These are phyloP conservation scores for Hozukius guyotensis DNA, from an alignment of 2,797 vertebrate species.

Conservation along the genomic window DNA sequence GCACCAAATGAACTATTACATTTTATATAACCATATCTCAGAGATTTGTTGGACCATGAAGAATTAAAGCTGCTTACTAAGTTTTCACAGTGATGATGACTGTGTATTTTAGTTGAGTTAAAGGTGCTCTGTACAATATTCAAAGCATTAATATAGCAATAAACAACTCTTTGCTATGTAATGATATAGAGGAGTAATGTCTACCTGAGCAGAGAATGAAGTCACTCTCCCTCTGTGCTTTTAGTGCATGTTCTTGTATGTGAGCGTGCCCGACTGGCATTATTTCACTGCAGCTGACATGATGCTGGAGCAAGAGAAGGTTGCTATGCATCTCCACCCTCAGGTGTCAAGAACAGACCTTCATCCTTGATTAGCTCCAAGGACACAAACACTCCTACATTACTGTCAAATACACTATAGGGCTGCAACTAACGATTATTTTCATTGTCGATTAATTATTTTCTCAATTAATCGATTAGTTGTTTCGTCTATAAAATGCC, in stretches of 20 bases:
- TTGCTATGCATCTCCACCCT: background rate
- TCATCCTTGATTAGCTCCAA: background rate
- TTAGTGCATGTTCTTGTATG: too few species aligned
- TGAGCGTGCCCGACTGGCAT: too few species aligned
- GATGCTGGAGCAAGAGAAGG: background rate
- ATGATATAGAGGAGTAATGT: too few species aligned
- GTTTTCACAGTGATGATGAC: background rate
- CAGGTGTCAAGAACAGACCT: conserved; percentile 17
- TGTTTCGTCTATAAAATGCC: too few species aligned
- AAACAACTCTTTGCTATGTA: too few species aligned
- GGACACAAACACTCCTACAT: background rate
- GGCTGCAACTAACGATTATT: too few species aligned
- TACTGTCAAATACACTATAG: background rate
- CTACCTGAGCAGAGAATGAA: too few species aligned
- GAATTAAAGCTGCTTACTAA: background rate
- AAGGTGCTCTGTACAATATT: background rate
- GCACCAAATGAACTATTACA: background rate
- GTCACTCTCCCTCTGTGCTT: too few species aligned
- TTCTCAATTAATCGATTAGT: too few species aligned
- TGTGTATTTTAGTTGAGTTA: too few species aligned
- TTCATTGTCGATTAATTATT: too few species aligned
- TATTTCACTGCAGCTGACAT: background rate
- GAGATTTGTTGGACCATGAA: background rate
- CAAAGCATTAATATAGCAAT: too few species aligned
- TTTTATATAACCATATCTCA: background rate